phyloP scores from a whole-genome alignment of 2,113 vertebrate genomes.

The Limnothrissa miodon region DNA sequence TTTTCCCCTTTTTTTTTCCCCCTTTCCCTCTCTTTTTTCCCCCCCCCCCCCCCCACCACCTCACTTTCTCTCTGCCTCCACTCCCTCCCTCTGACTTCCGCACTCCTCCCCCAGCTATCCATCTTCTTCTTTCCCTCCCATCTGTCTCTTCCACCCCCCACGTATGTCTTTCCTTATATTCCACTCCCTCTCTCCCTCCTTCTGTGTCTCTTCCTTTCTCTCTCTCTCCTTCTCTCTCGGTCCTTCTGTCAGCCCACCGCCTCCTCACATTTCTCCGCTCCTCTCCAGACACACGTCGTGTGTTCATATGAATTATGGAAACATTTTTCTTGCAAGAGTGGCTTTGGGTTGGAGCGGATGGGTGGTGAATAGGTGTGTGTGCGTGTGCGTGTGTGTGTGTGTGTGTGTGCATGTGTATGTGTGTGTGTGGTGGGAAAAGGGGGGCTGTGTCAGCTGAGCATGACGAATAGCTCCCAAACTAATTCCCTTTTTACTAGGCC shows the following conservation, averaged over 20 bases:
- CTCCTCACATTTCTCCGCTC: not conserved
- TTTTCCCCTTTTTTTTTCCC: too few relatives aligned
- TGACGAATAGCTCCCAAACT: conserved; percentile 58
- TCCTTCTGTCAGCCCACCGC: not conserved
- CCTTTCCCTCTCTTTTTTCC: not conserved
- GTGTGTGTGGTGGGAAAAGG: not conserved
- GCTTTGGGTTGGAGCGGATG: conserved; percentile 27
- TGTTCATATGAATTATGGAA: conserved; percentile 55
- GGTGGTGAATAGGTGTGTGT: not conserved
- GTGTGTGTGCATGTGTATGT: not conserved
- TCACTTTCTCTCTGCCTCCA: not conserved
- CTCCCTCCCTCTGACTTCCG: too few relatives aligned
- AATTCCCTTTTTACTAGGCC: conserved; percentile 65
- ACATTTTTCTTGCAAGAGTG: conserved; percentile 46
- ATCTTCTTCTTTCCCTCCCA: not conserved
- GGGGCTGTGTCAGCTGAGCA: conserved; percentile 28
- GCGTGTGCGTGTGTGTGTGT: not conserved
- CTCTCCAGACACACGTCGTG: not conserved
- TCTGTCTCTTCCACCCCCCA: not conserved
- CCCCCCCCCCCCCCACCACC: too few relatives aligned
- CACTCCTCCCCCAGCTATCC: not conserved
- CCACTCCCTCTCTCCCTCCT: too few relatives aligned
- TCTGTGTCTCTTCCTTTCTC: not conserved
- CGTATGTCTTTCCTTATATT: not conserved
- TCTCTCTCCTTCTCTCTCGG: not conserved